These are phyloP conservation scores for Brachylomia viminalis DNA, from an alignment of 2,888 invertebrate genomes.

Conservation along the genomic window DNA sequence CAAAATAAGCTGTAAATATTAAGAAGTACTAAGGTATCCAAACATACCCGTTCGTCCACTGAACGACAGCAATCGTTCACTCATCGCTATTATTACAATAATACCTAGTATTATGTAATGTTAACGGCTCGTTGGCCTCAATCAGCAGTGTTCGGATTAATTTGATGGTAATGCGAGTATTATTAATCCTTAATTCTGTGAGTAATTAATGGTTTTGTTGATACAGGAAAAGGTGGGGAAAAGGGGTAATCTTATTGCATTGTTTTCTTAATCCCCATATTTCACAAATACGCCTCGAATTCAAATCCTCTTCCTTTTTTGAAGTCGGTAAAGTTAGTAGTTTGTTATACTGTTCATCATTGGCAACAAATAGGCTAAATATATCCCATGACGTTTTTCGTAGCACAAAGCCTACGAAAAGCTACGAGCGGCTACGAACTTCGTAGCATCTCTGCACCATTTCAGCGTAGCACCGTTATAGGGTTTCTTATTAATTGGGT, in stretches of 20 bases:
- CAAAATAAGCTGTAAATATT: not conserved
- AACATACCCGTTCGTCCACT: not conserved
- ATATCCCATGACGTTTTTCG: constrained; percentile 16
- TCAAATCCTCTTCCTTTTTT: not conserved
- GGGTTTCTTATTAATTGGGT: not conserved
- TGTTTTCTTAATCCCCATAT: not conserved
- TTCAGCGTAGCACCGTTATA: not conserved
- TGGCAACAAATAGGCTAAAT: too few species aligned
- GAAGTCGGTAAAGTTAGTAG: not conserved
- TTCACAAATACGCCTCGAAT: not conserved
- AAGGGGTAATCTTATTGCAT: too few species aligned
- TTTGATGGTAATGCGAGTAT: constrained; percentile 41
- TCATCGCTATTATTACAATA: constrained; percentile 12
- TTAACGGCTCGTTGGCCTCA: constrained; percentile 29
- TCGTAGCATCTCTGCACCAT: constrained; percentile 22
- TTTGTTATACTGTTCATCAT: not conserved
- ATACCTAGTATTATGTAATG: constrained; percentile 12
- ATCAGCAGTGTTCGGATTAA: constrained; percentile 54
- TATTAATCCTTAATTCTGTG: constrained; percentile 24
- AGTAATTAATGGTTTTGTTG: constrained; percentile 20
- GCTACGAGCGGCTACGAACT: constrained; percentile 26
- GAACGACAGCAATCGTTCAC: constrained; percentile 6
- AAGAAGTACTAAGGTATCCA: not conserved
- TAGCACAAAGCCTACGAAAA: constrained; percentile 18
- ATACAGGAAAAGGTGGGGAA: not conserved